Evolutionary conservation across 1,140 invertebrate genomes (phyloP), one percentile per base, ranked within the genome.

Genomic region (Pristionchus pacificus): DNA sequence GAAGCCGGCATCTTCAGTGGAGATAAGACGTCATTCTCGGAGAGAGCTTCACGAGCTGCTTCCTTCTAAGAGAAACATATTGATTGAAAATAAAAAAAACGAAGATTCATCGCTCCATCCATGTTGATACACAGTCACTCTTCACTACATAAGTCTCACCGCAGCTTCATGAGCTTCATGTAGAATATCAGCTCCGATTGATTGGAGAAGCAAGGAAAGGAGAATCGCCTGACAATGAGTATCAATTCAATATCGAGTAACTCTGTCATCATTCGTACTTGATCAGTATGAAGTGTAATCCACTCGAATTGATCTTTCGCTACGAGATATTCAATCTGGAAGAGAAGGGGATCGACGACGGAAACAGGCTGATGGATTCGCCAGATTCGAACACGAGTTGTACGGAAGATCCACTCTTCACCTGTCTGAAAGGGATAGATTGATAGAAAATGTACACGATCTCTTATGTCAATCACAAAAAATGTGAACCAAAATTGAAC

Each of bases 271-370:
- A 29, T 30, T 1, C 24, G 3, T 64, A 64, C 68, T 29, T 75
- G 74, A 33, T 75, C 63, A 15, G 74, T 75, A 19, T 57, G 31
- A 1, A 75, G 49, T n/a, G 65, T 63, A 27, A 75, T 68, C 74
- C 74, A 75, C 29, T 75, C 65, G 66, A 75, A 75, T 24, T 60
- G 62, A 61, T 75, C 70, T 28, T 75, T 72, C 1, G 59, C 71
- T 38, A 73, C 65, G 25, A 75, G 63, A 28, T 75, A 75, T 58
- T 75, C 70, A 25, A 75, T 74, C 31, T 75, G 64, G 61, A 75
- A 75, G n/a, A 73, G 57, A 27, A 38, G 70, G 14, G 2, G 69
- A 74, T 69, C 33, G 15, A 31, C 31, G 68, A n/a, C 25, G 24
- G n/a, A n/a, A 30, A 29, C 6, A 10, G 63, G 27, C 28, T 33